Evolutionary conservation across 2,113 vertebrate genomes (phyloP).

Genomic region (Helogale parvula): DNA sequence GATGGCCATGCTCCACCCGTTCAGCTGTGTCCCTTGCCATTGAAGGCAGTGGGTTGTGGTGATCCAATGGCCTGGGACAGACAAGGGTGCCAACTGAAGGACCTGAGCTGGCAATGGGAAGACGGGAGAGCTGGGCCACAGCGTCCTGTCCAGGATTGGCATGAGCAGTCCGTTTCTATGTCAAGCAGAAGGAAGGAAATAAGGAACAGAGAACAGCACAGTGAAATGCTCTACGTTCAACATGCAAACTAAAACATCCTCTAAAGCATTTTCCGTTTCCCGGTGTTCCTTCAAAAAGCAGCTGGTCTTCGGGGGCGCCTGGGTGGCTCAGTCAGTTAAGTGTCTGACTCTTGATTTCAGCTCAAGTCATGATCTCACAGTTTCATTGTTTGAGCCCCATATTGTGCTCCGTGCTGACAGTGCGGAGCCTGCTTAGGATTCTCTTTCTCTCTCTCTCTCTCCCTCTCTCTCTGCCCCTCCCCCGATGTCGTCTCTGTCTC

Average conservation of each 20-base stretch:
- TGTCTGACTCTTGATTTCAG: no score
- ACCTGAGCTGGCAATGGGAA: not conserved
- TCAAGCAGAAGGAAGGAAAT: not conserved
- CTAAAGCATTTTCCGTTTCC: not conserved
- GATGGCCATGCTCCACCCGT: accelerated
- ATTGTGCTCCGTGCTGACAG: no score
- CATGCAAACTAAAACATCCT: no score
- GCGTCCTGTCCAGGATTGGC: not conserved
- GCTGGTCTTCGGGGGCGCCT: not conserved
- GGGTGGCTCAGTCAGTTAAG: no score
- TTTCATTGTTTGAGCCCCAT: no score
- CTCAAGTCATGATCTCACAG: no score
- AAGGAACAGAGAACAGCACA: not conserved
- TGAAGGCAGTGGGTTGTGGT: not conserved
- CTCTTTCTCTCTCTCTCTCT: no score
- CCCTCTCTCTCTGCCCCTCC: no score
- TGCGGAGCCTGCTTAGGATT: no score
- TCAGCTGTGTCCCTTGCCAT: not conserved
- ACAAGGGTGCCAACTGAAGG: not conserved
- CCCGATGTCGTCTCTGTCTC: no score
- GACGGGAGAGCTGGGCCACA: not conserved
- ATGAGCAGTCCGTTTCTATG: not conserved
- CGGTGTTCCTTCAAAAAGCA: not conserved
- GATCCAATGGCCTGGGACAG: not conserved
- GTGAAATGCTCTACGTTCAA: not conserved